Conservation (phyloP, 2,888 invertebrate genomes). For the Pachycephus smyrnensis region DNA sequence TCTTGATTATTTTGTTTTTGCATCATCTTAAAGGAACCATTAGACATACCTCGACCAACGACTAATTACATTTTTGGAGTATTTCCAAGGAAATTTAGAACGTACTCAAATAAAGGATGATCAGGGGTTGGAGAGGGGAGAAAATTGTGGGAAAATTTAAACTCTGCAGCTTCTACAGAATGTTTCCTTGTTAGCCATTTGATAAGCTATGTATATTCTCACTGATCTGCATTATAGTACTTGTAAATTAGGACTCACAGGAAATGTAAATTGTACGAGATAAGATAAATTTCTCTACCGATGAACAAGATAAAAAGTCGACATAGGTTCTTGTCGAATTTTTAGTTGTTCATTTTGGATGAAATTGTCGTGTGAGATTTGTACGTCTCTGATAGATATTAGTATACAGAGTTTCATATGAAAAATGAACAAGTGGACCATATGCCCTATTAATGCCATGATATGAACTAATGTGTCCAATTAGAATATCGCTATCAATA, state of each 20-base stretch:
- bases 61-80: slow-evolving; percentile 16
- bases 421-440: background rate
- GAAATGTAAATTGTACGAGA: background rate
- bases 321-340: background rate
- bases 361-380: background rate
- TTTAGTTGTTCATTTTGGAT: background rate
- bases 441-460: background rate
- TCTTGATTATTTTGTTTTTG: slow-evolving; percentile 10
- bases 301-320: too few relatives aligned
- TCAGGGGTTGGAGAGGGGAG: background rate
- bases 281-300: background rate
- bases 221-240: background rate
- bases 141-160: background rate
- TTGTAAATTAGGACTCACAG: background rate
- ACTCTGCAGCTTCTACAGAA: background rate
- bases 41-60: background rate
- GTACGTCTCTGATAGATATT: background rate
- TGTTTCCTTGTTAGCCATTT: background rate
- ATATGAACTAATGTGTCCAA: background rate
- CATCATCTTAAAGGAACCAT: background rate
- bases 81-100: background rate
- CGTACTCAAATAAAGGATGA: background rate
- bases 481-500: background rate
- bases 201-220: background rate
- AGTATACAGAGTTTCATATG: background rate